A percentile compares a stretch with the other conserved stretches of the same genome.
Evolutionary conservation across 2,113 vertebrate genomes (phyloP).

Genomic region (Helogale parvula): DNA sequence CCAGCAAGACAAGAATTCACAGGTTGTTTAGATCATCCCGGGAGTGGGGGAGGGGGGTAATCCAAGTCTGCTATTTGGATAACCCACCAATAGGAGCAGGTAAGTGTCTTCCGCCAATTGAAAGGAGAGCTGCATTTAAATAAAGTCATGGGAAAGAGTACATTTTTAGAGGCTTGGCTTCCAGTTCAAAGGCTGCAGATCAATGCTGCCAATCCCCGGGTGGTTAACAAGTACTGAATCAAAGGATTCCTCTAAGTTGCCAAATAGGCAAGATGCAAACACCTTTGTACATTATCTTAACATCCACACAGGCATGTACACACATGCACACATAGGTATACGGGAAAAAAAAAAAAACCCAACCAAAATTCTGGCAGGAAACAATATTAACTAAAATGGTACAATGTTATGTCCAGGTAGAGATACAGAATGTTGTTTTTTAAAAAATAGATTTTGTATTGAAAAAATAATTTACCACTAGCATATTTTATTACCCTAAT

Average conservation of each 20-base stretch:
- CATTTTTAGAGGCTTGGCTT: not conserved
- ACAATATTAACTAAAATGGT: not conserved
- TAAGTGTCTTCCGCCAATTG: not conserved
- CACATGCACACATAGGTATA: not conserved
- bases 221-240: not conserved
- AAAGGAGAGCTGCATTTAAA: not conserved
- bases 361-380: not conserved
- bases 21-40: not conserved
- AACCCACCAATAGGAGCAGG: not conserved
- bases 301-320: not conserved
- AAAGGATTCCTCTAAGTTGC: not conserved
- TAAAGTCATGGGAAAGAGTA: not conserved
- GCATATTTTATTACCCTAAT: not conserved
- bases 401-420: not conserved
- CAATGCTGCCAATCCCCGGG: not conserved
- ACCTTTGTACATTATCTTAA: not conserved
- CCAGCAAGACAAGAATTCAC: not conserved
- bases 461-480: not conserved
- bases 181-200: not conserved
- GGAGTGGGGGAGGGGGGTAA: not conserved
- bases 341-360: not conserved
- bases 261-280: not conserved
- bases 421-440: not conserved
- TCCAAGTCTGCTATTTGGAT: not conserved
- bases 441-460: not conserved